A percentile compares a stretch with the other conserved stretches of the same genome.
phyloP scores from a whole-genome alignment of 2,888 invertebrate species.

The Alloplasta piceator region DNA sequence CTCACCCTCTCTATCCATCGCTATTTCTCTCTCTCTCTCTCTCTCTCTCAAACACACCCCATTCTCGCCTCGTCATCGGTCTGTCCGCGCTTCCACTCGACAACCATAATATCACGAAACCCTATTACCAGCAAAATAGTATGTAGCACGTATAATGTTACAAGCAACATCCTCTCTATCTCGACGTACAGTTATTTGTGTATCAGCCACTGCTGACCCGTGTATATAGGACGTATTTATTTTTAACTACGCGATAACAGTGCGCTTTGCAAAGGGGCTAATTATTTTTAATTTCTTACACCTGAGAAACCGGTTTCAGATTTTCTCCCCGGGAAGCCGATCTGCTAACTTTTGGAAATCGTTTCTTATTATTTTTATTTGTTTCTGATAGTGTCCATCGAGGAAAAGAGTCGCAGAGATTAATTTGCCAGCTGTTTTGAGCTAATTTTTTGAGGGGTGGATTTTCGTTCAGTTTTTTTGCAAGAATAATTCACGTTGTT shows the following conservation, averaged over 20 bases:
- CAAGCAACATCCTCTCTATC: conserved; percentile 12
- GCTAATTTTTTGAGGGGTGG: no score
- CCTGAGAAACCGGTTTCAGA: not conserved
- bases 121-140: conserved; percentile 44
- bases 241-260: not conserved
- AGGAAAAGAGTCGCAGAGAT: no score
- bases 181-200: conserved; percentile 28
- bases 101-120: conserved; percentile 50
- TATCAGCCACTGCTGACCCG: not conserved
- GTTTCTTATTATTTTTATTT: no score
- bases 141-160: conserved; percentile 38
- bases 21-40: conserved; percentile 30
- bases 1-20: conserved; percentile 26
- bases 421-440: no score
- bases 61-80: conserved; percentile 53
- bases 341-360: no score
- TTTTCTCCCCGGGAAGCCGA: not conserved
- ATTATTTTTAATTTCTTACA: not conserved
- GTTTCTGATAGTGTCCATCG: no score
- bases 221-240: not conserved
- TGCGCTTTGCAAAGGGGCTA: not conserved
- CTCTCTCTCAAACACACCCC: conserved; percentile 31
- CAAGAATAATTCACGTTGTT: no score
- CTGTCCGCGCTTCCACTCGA: conserved; percentile 27
- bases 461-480: no score